Evolutionary conservation across 2,888 invertebrate genomes (phyloP).

Genomic region (Ormyrus rosae): DNA sequence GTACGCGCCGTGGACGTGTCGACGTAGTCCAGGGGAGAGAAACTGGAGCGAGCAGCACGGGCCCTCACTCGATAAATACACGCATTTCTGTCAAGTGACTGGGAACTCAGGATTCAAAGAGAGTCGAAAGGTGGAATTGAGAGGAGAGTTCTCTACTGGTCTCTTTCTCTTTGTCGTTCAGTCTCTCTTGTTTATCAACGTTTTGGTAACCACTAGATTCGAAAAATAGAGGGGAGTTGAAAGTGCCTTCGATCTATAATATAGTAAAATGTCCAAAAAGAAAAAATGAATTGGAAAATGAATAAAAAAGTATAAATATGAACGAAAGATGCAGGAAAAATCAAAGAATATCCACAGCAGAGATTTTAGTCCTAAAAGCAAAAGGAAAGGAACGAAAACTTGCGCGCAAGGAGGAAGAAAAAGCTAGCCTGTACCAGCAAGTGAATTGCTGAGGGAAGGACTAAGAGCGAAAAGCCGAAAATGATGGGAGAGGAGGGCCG

Average conservation of each 20-base stretch:
- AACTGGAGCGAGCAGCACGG: slow-evolving; percentile 19
- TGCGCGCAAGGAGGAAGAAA: slow-evolving; percentile 11
- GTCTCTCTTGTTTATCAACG: too few species aligned
- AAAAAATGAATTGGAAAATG: too few species aligned
- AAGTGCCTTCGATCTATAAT: too few species aligned
- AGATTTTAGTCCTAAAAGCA: background rate
- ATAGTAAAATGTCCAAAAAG: too few species aligned
- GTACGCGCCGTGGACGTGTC: slow-evolving; percentile 60
- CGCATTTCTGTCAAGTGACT: slow-evolving; percentile 74
- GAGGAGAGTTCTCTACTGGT: slow-evolving; percentile 57
- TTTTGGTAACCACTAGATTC: too few species aligned
- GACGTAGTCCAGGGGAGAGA: slow-evolving; percentile 58
- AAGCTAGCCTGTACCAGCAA: slow-evolving; percentile 23
- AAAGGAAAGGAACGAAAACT: slow-evolving; percentile 24
- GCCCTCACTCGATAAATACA: slow-evolving; percentile 70
- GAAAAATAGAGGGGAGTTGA: too few species aligned
- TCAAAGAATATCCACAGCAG: slow-evolving; percentile 4
- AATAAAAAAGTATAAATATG: too few species aligned
- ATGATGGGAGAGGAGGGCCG: slow-evolving; percentile 53
- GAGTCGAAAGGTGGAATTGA: slow-evolving; percentile 72
- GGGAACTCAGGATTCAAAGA: slow-evolving; percentile 71
- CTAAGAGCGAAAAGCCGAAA: slow-evolving; percentile 53
- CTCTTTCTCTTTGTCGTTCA: too few species aligned
- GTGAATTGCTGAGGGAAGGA: background rate
- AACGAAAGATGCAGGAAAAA: background rate